A percentile compares a stretch with the other conserved stretches of the same genome.
Evolutionary conservation across 2,888 invertebrate species (phyloP).

Genomic region (Cephus nigrinus): DNA sequence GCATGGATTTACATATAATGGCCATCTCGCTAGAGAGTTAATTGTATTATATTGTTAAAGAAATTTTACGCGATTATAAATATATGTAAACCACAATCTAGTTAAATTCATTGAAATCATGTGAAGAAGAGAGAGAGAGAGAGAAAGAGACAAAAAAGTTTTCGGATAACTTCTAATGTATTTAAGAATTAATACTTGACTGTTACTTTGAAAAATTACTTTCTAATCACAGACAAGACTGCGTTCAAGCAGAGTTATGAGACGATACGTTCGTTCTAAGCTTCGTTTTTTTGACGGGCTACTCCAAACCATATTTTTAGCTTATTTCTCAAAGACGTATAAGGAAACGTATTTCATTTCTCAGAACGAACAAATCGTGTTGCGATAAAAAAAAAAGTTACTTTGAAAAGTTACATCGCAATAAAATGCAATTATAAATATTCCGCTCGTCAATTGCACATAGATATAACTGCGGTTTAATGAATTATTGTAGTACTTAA

Average conservation of each 20-base stretch:
- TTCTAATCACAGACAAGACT: neutral
- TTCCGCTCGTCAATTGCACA: neutral
- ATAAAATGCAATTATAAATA: neutral
- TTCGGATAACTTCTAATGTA: neutral
- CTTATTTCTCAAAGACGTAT: neutral
- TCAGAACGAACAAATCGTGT: neutral
- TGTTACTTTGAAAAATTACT: neutral
- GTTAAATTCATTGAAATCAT: neutral
- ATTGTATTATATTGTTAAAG: conserved; percentile 8
- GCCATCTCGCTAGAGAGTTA: conserved; percentile 13
- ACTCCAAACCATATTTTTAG: neutral
- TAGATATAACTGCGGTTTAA: neutral
- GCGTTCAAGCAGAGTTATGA: neutral
- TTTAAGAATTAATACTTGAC: neutral
- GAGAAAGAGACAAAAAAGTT: neutral
- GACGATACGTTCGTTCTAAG: neutral
- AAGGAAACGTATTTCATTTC: neutral
- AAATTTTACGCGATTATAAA: conserved; percentile 25
- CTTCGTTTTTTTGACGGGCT: neutral
- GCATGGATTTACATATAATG: conserved; percentile 54
- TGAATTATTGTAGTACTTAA: neutral
- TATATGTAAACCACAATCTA: conserved; percentile 15
- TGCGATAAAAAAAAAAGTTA: neutral
- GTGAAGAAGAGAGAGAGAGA: neutral
- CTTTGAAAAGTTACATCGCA: neutral